Conservation (phyloP, 2,888 invertebrate genomes). For the Eupithecia inturbata region DNA sequence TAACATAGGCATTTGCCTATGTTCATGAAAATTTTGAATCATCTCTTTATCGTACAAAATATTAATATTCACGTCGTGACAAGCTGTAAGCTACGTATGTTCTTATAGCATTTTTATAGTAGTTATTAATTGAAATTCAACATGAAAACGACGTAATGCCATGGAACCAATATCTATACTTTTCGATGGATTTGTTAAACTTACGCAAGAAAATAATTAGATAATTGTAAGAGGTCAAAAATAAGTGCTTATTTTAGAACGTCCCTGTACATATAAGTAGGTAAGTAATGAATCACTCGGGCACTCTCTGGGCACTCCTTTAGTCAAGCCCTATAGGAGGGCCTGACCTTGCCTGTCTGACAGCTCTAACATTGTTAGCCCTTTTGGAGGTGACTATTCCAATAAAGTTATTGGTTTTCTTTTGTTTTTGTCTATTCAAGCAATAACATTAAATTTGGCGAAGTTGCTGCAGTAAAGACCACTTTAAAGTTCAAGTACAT, state of each 20-base stretch:
- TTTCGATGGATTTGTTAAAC: not conserved
- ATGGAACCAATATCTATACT: not conserved
- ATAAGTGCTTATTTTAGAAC: not conserved
- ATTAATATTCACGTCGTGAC: too few species aligned
- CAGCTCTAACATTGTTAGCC: not conserved
- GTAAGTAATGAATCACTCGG: not conserved
- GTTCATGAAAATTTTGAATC: too few species aligned
- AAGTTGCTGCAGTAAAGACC: not conserved
- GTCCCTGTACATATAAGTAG: not conserved
- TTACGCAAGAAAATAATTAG: not conserved
- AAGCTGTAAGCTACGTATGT: not conserved
- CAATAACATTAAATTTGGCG: not conserved
- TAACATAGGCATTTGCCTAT: too few species aligned
- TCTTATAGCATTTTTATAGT: not conserved
- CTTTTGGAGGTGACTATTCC: not conserved
- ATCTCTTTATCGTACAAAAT: too few species aligned
- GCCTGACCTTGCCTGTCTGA: not conserved
- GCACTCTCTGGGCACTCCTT: not conserved
- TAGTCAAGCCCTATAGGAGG: not conserved
- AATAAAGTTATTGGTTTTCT: not conserved
- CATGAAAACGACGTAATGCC: not conserved
- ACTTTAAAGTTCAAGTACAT: not conserved
- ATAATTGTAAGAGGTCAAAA: not conserved
- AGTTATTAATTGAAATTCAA: not conserved
- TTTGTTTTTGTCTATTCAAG: not conserved